Conservation (phyloP, 2,888 invertebrate species). For the Hypomecis punctinalis region DNA sequence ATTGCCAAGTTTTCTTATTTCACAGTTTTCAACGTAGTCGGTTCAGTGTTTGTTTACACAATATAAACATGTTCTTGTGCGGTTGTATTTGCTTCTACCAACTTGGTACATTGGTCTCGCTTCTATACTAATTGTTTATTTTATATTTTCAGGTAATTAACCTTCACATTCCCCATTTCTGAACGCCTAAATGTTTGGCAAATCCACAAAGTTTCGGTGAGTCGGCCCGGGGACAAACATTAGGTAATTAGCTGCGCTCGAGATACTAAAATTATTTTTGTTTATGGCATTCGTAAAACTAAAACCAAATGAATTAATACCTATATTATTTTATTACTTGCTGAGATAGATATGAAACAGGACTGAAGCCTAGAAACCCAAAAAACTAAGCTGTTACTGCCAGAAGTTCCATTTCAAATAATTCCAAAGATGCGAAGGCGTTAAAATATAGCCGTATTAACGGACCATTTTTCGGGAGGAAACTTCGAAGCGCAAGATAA, state of each 20-base stretch:
- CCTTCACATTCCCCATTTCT: conserved; percentile 79
- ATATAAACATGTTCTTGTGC: conserved; percentile 46
- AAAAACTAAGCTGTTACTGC: not conserved
- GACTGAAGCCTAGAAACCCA: not conserved
- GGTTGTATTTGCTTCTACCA: conserved; percentile 32
- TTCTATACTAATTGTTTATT: conserved; percentile 66
- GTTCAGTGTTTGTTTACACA: conserved; percentile 48
- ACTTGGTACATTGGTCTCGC: conserved; percentile 29
- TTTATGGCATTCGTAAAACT: conserved; percentile 31
- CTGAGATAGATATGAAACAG: not conserved
- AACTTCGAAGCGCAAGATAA: conserved; percentile 17
- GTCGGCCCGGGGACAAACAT: conserved; percentile 68
- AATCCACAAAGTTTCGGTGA: conserved; percentile 74
- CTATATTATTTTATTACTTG: not conserved
- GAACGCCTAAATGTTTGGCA: conserved; percentile 76
- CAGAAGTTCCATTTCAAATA: not conserved
- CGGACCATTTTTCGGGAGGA: conserved; percentile 20
- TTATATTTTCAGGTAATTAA: conserved; percentile 82
- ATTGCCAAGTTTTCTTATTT: conserved; percentile 39
- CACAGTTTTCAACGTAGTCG: conserved; percentile 42
- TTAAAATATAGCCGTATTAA: conserved; percentile 6
- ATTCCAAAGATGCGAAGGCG: conserved; percentile 4
- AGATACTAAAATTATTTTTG: conserved; percentile 41
- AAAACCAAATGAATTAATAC: conserved; percentile 1
- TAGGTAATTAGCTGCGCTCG: conserved; percentile 65